These are phyloP conservation scores for Nannoperca obscura DNA, from an alignment of 2,797 vertebrate genomes.

Conservation along the genomic window DNA sequence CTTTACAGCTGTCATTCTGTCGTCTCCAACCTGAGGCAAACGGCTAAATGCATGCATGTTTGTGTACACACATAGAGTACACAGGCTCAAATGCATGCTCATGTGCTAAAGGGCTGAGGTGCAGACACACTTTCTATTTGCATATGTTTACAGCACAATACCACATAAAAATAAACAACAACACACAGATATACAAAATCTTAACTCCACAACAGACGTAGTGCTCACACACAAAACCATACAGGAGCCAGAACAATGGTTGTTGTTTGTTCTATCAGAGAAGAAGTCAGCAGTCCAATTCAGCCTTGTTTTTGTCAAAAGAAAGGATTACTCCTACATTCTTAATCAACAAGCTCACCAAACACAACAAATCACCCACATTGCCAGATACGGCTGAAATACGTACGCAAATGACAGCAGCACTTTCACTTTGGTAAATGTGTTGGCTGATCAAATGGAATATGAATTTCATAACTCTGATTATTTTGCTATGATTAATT, in stretches of 20 bases:
- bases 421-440: slow-evolving; percentile 53
- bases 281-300: slow-evolving; percentile 60
- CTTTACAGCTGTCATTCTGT: slow-evolving; percentile 70
- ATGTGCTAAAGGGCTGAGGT: slow-evolving; percentile 41
- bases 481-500: slow-evolving; percentile 71
- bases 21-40: slow-evolving; percentile 65
- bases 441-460: slow-evolving; percentile 71
- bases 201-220: slow-evolving; percentile 23
- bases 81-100: slow-evolving; percentile 30
- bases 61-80: slow-evolving; percentile 30
- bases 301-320: slow-evolving; percentile 67
- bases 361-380: slow-evolving; percentile 72
- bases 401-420: slow-evolving; percentile 54
- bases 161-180: slow-evolving; percentile 11
- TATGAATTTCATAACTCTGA: slow-evolving; percentile 64
- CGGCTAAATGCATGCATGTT: slow-evolving; percentile 47
- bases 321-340: slow-evolving; percentile 71
- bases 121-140: slow-evolving; percentile 38
- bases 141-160: slow-evolving; percentile 34
- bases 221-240: slow-evolving; percentile 14
- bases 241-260: slow-evolving; percentile 60
- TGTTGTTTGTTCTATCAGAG: slow-evolving; percentile 63
- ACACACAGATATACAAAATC: slow-evolving; percentile 30
- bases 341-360: slow-evolving; percentile 72
- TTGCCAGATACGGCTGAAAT: slow-evolving; percentile 53